Base-by-base conservation (phyloP, 1,140 invertebrate species). In the Cotesia chilonis region DNA sequence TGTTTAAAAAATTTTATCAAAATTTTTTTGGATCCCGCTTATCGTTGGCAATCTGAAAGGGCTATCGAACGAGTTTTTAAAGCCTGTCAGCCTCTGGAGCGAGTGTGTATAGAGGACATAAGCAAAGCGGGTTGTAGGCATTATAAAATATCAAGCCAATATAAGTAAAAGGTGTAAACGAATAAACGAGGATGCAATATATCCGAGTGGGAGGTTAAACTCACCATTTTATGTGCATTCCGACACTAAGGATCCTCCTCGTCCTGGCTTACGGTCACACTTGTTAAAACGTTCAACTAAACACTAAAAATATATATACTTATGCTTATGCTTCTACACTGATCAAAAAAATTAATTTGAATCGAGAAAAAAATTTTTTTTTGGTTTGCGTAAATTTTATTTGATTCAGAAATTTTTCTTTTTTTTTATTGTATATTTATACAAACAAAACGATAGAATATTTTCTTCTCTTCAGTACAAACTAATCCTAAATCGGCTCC, bases 171-270 rank as follows among this genome's bases (percentile, higher is more conserved):
- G 37, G 5, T 5, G 3, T 6, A 68, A 68, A 61, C 51, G 36
- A 36, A 35, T 12, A 68, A 47, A 67, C n/a, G 64, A 47, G 37
- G 41, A 41, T 52, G 38, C 41, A 37, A 37, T 12, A 47, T 17
- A 35, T 47, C 12, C 51, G 66, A 70, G 71, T 68, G 64, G 72
- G 69, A 71, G 52, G 66, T 75, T 79, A 79, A 80, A 79, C 71
- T 76, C 68, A 69, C 73, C 66, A 78, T 74, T 80, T 81, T 81
- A 81, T 76, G 78, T 74, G 75, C 75, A 76, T 78, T 77, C 76
- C 76, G 74, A 78, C 79, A 77, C 69, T 69, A 64, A 68, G 68
- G 61, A 57, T 76, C 74, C 63, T 71, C 72, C 60, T 72, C 68
- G 70, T 38, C 59, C 68, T 14, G 20, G 4, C 9, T 36, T n/a